Evolutionary conservation across 2,113 vertebrate species (phyloP).

Genomic region (Fregata magnificens): DNA sequence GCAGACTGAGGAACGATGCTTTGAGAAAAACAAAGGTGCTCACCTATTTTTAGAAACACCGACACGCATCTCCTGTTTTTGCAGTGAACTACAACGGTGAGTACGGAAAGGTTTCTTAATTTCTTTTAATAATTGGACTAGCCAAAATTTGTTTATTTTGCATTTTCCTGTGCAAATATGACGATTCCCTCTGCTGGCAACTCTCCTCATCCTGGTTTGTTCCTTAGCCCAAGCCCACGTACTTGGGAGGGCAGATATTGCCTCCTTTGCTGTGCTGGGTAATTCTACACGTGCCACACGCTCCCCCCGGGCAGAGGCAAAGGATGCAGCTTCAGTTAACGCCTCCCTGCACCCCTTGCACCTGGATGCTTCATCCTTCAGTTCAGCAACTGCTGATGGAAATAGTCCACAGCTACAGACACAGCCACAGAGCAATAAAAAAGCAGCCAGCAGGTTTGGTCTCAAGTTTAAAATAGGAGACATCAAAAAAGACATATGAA

Average conservation of each 20-base stretch:
- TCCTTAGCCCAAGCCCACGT: neutral
- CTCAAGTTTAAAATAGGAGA: neutral
- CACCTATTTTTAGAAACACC: neutral
- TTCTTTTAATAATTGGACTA: neutral
- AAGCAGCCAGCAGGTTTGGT: neutral
- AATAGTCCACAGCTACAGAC: neutral
- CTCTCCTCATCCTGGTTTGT: neutral
- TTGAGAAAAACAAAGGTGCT: constrained; percentile 14
- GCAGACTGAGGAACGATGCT: neutral
- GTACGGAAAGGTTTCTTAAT: neutral
- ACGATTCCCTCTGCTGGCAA: neutral
- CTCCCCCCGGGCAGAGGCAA: neutral
- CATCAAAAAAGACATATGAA: neutral
- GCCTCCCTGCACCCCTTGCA: neutral
- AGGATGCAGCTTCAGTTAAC: neutral
- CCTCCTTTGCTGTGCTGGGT: neutral
- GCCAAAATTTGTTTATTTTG: neutral
- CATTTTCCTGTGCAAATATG: neutral
- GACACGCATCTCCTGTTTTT: neutral
- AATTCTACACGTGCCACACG: neutral
- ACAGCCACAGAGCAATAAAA: neutral
- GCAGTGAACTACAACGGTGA: neutral
- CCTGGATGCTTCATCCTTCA: neutral
- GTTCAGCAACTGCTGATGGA: neutral
- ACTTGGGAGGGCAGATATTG: neutral